Evolutionary conservation across 2,888 invertebrate genomes (phyloP), one percentile per base, ranked within the genome.

Genomic region (Drosophila paracracens): DNA sequence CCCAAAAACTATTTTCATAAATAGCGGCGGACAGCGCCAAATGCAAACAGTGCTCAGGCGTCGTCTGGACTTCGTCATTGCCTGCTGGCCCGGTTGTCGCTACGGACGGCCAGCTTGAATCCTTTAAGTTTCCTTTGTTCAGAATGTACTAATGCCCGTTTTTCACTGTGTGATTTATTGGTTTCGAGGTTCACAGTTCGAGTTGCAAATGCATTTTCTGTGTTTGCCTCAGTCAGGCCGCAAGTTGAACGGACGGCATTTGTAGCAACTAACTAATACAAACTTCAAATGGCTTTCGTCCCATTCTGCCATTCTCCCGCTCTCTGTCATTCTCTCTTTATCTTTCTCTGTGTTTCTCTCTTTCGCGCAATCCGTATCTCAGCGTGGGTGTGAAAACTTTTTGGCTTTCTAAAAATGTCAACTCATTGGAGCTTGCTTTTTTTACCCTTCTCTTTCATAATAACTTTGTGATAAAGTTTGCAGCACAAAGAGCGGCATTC

Each of bases 81-180:
- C 56, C 68, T 60, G 59, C 60, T 63, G 60, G 38, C 21, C 40
- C 40, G 35, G 35, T 35, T 51, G 63, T 54, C 80, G 57, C 79
- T 59, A 25, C 16, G 48, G 53, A 25, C 33, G 76, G 75, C 67
- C 88, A 80, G 78, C 80, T 78, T 74, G 88, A 89, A 87, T 88
- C 83, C 91, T 83, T 90, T 86, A 88, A 86, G 87, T 83, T 86
- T 78, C 84, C 76, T 88, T 88, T 89, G 76, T 85, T 83, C 75
- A 74, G 65, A 83, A 79, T 85, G 79, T 86, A 85, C 84, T 88
- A 89, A 89, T 91, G 82, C 88, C 84, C 83, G 89, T 89, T 91
- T 89, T 90, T 82, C 91, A 89, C 88, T 83, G 84, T 88, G 89
- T 91, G 90, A 91, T 91, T 91, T 91, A 90, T 90, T 82, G 90